phyloP scores from a whole-genome alignment of 2,797 vertebrate species.

The Notolepis coatsorum region DNA sequence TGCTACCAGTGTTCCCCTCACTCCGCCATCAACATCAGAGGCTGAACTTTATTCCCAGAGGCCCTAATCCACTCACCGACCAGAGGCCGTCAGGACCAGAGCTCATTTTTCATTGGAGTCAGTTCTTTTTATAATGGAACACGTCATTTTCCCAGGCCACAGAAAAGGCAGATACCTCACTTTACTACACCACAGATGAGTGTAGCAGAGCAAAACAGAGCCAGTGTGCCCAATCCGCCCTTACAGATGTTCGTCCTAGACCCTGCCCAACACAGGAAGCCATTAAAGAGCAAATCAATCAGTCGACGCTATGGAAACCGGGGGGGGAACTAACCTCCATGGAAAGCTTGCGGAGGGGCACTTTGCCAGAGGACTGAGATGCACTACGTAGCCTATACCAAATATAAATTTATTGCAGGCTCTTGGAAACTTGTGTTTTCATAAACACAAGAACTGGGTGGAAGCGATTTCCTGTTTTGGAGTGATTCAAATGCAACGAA shows the following conservation, averaged over 20 bases:
- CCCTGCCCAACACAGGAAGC: slow-evolving; percentile 73
- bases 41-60: slow-evolving; percentile 47
- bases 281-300: slow-evolving; percentile 79
- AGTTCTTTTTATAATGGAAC: slow-evolving; percentile 78
- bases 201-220: slow-evolving; percentile 64
- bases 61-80: slow-evolving; percentile 64
- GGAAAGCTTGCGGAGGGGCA: slow-evolving; percentile 75
- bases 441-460: slow-evolving; percentile 65
- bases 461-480: slow-evolving; percentile 63
- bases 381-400: slow-evolving; percentile 54
- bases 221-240: slow-evolving; percentile 59
- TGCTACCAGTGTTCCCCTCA: slow-evolving; percentile 44
- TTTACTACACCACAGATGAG: slow-evolving; percentile 79
- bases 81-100: slow-evolving; percentile 42
- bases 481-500: slow-evolving; percentile 66
- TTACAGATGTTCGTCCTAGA: slow-evolving; percentile 68
- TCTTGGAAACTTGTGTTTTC: slow-evolving; percentile 75
- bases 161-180: slow-evolving; percentile 78
- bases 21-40: slow-evolving; percentile 56
- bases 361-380: slow-evolving; percentile 62
- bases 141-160: slow-evolving; percentile 78
- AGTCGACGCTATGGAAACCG: slow-evolving; percentile 70
- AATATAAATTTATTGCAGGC: slow-evolving; percentile 75
- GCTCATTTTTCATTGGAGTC: slow-evolving; percentile 73
- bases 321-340: slow-evolving; percentile 56